phyloP scores from a whole-genome alignment of 2,888 invertebrate genomes.

The Xiphydria camelus region DNA sequence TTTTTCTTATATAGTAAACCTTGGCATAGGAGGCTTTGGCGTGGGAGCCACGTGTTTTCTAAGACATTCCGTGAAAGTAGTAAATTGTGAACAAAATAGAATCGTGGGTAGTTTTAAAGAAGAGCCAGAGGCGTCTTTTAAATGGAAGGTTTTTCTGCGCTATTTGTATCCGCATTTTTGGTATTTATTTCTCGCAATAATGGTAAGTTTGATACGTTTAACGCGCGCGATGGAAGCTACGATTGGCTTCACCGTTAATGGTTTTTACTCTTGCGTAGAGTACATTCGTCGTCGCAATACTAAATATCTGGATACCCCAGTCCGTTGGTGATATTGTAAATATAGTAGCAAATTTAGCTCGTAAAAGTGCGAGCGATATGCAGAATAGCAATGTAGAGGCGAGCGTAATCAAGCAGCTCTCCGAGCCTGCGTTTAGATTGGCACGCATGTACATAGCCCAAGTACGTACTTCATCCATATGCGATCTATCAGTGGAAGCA shows the following conservation, averaged over 20 bases:
- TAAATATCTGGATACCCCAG: conserved; percentile 89
- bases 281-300: conserved; percentile 81
- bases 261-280: conserved; percentile 66
- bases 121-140: conserved; percentile 60
- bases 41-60: conserved; percentile 23
- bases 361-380: conserved; percentile 50
- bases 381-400: conserved; percentile 52
- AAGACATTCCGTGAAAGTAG: conserved; percentile 17
- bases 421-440: conserved; percentile 69
- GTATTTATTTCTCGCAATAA: conserved; percentile 76
- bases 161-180: conserved; percentile 78
- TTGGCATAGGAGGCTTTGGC: conserved; percentile 29
- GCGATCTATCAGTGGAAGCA: too few relatives aligned
- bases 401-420: conserved; percentile 66
- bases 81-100: conserved; percentile 19
- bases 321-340: conserved; percentile 83
- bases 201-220: conserved; percentile 63
- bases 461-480: too few relatives aligned
- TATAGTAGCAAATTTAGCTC: conserved; percentile 66
- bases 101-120: conserved; percentile 12
- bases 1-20: conserved; percentile 14
- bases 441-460: conserved; percentile 73
- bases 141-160: conserved; percentile 75
- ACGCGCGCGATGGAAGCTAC: background rate
- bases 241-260: too few relatives aligned